A percentile compares a stretch with the other conserved stretches of the same genome.
Evolutionary conservation across 1,140 invertebrate species (phyloP).

Genomic region (Drosophila nikananu): DNA sequence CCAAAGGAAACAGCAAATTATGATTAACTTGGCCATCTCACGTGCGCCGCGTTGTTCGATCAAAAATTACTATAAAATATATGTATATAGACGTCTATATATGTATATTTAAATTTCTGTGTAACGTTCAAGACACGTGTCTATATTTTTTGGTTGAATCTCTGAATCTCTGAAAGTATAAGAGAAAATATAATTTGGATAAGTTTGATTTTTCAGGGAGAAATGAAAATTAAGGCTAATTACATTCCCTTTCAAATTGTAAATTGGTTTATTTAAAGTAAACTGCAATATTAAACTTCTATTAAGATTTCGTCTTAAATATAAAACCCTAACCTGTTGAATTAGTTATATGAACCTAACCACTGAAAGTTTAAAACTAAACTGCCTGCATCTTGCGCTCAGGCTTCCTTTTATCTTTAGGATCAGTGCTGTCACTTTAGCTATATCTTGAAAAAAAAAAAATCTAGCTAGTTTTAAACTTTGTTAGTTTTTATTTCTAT

Average conservation of each 20-base stretch:
- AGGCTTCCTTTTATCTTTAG: background rate
- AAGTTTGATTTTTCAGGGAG: background rate
- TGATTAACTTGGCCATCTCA: conserved; percentile 16
- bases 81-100: conserved; percentile 20
- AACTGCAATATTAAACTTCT: background rate
- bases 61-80: background rate
- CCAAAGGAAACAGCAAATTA: background rate
- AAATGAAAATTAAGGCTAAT: background rate
- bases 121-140: background rate
- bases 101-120: conserved; percentile 3
- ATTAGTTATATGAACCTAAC: background rate
- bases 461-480: background rate
- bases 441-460: no score
- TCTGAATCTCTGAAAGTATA: conserved; percentile 33
- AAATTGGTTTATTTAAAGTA: background rate
- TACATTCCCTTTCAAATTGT: background rate
- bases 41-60: conserved; percentile 9
- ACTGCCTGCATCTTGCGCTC: background rate
- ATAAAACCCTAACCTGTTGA: no score
- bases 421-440: background rate
- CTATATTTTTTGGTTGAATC: background rate
- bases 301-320: no score
- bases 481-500: background rate
- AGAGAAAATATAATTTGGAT: background rate
- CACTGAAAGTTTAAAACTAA: background rate